These are phyloP conservation scores for Zeugodacus cucurbitae DNA, from an alignment of 1,140 invertebrate genomes.

Conservation along the genomic window DNA sequence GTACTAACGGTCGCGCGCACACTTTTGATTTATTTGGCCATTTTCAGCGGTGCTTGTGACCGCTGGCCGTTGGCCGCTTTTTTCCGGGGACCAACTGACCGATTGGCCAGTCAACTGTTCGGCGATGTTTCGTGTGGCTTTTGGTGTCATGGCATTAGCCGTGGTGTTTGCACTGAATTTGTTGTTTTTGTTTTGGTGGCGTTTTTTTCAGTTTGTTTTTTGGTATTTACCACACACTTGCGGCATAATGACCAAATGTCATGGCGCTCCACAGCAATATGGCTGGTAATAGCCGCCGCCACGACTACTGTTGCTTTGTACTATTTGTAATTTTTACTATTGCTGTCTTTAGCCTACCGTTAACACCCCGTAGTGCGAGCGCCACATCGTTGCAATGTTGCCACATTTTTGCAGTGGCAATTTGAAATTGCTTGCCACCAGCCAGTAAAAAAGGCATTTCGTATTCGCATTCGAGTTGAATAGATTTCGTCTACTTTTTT, in stretches of 20 bases:
- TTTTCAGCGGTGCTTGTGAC: neutral
- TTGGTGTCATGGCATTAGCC: slow-evolving; percentile 9
- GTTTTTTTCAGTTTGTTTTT: neutral
- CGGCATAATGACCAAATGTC: slow-evolving; percentile 29
- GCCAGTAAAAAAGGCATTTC: neutral
- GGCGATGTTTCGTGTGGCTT: neutral
- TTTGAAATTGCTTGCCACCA: neutral
- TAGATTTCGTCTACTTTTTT: slow-evolving; percentile 30
- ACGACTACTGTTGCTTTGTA: neutral
- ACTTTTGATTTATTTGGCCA: slow-evolving; percentile 42
- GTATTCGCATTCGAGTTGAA: slow-evolving; percentile 15
- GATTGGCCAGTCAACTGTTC: neutral
- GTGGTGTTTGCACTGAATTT: neutral
- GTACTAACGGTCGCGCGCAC: slow-evolving; percentile 18
- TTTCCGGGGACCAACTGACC: neutral
- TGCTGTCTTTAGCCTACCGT: neutral
- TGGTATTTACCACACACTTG: slow-evolving; percentile 16
- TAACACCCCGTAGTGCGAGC: neutral
- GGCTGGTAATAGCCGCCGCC: neutral
- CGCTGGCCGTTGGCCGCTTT: neutral
- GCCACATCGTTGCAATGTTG: neutral
- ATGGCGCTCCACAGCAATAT: neutral
- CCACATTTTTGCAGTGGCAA: slow-evolving; percentile 23
- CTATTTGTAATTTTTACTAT: neutral
- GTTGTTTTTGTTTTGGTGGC: neutral